Evolutionary conservation across 2,797 vertebrate species (phyloP).

Genomic region (Babyrousa celebensis): DNA sequence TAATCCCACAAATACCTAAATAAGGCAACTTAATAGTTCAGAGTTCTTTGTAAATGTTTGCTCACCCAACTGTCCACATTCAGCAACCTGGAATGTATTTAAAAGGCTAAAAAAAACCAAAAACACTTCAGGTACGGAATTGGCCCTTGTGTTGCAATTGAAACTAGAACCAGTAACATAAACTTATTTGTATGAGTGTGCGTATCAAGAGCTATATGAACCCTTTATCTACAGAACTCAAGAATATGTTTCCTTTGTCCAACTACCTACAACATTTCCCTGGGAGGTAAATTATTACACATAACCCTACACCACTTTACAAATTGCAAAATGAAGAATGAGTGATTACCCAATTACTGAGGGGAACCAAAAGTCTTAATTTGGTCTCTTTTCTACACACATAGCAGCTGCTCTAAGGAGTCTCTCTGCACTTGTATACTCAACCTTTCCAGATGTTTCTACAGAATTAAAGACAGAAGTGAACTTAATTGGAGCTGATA

Average conservation of each 20-base stretch:
- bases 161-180: conserved; percentile 59
- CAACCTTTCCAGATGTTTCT: conserved; percentile 63
- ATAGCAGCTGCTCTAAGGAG: conserved; percentile 29
- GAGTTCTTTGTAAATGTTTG: conserved; percentile 27
- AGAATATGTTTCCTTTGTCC: conserved; percentile 39
- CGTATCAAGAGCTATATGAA: neutral
- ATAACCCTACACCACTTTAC: conserved; percentile 42
- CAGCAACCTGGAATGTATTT: neutral
- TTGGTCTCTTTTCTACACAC: conserved; percentile 65
- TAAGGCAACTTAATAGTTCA: conserved; percentile 44
- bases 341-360: conserved; percentile 45
- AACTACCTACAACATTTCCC: conserved; percentile 59
- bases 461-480: conserved; percentile 59
- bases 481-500: conserved; percentile 58
- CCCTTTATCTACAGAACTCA: conserved; percentile 40
- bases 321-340: conserved; percentile 71
- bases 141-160: conserved; percentile 37
- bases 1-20: conserved; percentile 62
- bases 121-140: neutral
- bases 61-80: conserved; percentile 24
- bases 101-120: conserved; percentile 35
- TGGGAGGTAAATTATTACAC: conserved; percentile 47
- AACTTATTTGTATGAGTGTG: neutral
- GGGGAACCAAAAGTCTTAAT: conserved; percentile 64
- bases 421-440: neutral